Evolutionary conservation across 1,140 invertebrate species (phyloP).

Genomic region (Sycophila sp.): DNA sequence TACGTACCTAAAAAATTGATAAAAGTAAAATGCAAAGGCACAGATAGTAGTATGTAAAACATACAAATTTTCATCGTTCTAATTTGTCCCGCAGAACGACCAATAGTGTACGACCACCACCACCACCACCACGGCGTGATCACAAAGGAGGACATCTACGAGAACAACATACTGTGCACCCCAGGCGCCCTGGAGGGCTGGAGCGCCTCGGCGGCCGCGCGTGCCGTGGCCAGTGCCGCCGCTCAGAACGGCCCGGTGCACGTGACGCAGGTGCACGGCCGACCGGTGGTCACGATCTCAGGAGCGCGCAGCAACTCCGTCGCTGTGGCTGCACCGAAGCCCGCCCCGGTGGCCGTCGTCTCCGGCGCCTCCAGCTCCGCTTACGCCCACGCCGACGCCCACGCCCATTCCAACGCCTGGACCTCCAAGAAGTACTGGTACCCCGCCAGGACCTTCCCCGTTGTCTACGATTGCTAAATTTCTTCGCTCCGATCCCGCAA

Average conservation of each 20-base stretch:
- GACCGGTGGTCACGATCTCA: constrained; percentile 32
- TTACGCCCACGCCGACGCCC: neutral
- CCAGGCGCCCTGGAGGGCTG: neutral
- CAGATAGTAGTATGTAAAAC: too few species aligned
- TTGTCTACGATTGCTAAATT: too few species aligned
- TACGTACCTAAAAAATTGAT: too few species aligned
- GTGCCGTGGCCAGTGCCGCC: constrained; percentile 1
- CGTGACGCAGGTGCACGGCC: constrained; percentile 1
- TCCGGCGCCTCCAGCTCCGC: constrained; percentile 34
- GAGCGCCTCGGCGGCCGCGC: neutral
- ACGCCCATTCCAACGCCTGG: constrained; percentile 49
- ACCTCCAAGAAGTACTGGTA: constrained; percentile 19
- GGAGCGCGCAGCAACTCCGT: neutral
- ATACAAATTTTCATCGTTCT: too few species aligned
- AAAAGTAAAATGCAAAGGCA: too few species aligned
- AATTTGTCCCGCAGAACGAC: neutral
- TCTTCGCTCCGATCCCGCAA: too few species aligned
- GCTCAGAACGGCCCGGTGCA: constrained; percentile 31
- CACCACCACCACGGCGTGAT: neutral
- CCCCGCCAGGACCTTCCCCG: too few species aligned
- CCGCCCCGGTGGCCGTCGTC: constrained; percentile 55
- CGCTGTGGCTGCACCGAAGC: neutral
- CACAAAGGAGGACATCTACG: neutral
- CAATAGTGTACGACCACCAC: neutral
- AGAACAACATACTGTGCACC: neutral